A percentile compares a stretch with the other conserved stretches of the same genome.
phyloP scores from a whole-genome alignment of 2,113 vertebrate species.

The Myotis yumanensis region DNA sequence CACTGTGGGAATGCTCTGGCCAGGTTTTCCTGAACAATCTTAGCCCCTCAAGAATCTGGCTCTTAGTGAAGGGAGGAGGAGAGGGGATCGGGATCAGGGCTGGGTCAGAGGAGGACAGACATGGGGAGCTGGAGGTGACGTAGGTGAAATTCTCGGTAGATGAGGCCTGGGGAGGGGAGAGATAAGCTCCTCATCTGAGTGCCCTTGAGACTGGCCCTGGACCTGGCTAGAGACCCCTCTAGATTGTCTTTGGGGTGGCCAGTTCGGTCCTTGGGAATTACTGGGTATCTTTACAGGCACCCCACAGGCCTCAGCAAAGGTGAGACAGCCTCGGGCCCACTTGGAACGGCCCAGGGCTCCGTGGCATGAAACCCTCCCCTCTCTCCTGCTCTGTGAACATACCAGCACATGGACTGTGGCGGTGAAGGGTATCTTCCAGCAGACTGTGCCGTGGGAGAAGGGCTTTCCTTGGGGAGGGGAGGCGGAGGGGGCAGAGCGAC shows the following conservation, averaged over 20 bases:
- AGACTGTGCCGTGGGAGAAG: background rate
- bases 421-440: background rate
- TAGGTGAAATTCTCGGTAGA: background rate
- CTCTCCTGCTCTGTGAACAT: background rate
- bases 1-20: background rate
- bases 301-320: background rate
- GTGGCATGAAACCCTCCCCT: background rate
- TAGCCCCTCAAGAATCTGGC: background rate
- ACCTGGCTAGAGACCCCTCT: background rate
- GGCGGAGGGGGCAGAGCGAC: background rate
- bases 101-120: background rate
- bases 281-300: background rate
- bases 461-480: background rate
- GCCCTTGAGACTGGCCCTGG: background rate
- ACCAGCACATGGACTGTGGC: background rate
- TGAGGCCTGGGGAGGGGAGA: background rate
- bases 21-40: background rate
- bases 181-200: background rate
- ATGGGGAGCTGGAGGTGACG: background rate
- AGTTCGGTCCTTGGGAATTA: background rate
- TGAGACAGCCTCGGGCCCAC: background rate
- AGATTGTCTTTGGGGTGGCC: background rate
- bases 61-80: background rate
- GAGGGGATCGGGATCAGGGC: background rate
- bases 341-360: background rate